Evolutionary conservation across 1,140 invertebrate species (phyloP), one percentile per base, ranked within the genome.

Genomic region (Leptinotarsa undecemlineata): DNA sequence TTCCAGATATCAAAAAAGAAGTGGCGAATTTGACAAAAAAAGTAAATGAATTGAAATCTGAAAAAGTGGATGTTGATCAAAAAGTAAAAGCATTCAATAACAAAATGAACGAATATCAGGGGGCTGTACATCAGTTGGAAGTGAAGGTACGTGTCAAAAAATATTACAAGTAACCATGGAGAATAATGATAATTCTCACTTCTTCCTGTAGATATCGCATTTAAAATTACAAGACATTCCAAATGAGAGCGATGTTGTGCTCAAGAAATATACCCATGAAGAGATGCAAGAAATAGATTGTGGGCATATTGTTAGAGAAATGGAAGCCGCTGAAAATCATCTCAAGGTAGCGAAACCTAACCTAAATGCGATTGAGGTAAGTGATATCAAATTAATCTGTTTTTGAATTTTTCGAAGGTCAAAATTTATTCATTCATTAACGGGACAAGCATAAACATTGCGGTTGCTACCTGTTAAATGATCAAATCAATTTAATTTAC

Each of bases 21-120:
- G 87, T 93, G 26, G 83, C 88, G 1, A 86, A 86, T 64, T 82
- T 93, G 0, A 87, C 89, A 62, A 87, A 88, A 20, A 86, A 90
- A 62, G 92, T 94, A 80, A 92, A 90, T 71, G 89, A 91, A 75
- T 82, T 91, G 63, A 94, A 91, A 81, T 87, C 88, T 3, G 85
- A 90, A 68, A 90, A 94, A 70, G 87, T 95, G 3, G 92, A 95
- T 80, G 83, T 94, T 1, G 93, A 95, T 72, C 91, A 94, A 76
- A 91, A 93, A 73, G 76, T 95, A 0, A 90, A 90, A 68, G 90
- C 90, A 62, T 88, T 88, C 64, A 88, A 89, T 15, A 90, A 90
- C 47, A 84, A 87, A 19, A 85, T 96, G 66, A 89, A 91, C 21
- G 92, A 93, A 4, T 88, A 91, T 15, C 87, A 89, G 64, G 70